A percentile compares a stretch with the other conserved stretches of the same genome.
Conservation (phyloP, 2,797 vertebrate species). For the Leucoraja ocellata region DNA sequence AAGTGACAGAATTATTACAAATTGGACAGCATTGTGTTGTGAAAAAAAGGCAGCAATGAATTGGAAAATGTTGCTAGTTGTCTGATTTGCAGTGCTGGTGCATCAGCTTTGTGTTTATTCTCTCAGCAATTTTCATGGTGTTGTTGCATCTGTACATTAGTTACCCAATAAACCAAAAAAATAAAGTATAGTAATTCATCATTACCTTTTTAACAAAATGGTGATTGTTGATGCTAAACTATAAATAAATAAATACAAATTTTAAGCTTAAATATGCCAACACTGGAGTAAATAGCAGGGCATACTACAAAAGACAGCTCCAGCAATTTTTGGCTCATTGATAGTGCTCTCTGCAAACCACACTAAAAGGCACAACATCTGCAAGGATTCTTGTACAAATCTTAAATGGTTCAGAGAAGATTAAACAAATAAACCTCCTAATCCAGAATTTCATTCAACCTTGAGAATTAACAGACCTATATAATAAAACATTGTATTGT, state of each 20-base stretch:
- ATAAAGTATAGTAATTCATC: background rate
- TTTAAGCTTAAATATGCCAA: background rate
- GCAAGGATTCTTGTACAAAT: background rate
- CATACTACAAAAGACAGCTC: background rate
- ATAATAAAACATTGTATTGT: background rate
- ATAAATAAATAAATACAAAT: no score
- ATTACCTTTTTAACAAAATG: background rate
- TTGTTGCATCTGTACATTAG: background rate
- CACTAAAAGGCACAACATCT: background rate
- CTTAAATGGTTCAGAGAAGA: background rate
- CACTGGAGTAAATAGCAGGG: background rate
- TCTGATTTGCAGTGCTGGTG: background rate
- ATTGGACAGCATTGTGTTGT: background rate
- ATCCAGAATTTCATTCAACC: background rate
- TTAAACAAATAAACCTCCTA: background rate
- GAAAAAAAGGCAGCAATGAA: background rate
- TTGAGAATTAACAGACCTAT: background rate
- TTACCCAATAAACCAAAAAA: background rate
- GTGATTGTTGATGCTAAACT: no score
- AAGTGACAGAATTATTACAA: background rate
- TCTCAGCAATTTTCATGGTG: background rate
- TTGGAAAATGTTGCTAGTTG: background rate
- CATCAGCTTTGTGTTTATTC: background rate
- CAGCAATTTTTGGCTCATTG: background rate
- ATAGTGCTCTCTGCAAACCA: background rate